phyloP scores from a whole-genome alignment of 2,113 vertebrate genomes.

The Cyprinodon brontotheroides region DNA sequence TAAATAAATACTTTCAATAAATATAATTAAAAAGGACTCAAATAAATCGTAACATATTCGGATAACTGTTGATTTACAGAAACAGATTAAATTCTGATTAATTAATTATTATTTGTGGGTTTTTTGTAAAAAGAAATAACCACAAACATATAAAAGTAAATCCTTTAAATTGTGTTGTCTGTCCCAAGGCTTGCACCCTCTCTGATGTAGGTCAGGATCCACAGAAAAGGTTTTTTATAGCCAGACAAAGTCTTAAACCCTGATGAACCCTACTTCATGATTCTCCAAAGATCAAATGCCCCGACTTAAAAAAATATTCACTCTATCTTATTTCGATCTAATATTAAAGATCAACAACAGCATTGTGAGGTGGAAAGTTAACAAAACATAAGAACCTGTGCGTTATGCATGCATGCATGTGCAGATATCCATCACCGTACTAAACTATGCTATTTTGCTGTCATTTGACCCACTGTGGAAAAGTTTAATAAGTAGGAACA shows the following conservation, averaged over 20 bases:
- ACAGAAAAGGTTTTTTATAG: slow-evolving; percentile 69
- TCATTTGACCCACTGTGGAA: not conserved
- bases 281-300: slow-evolving; percentile 45
- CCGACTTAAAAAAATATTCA: not conserved
- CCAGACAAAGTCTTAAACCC: slow-evolving; percentile 73
- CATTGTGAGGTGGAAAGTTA: no score
- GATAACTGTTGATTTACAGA: slow-evolving; percentile 18
- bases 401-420: no score
- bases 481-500: not conserved
- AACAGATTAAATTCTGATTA: slow-evolving; percentile 19
- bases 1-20: no score
- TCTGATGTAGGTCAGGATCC: slow-evolving; percentile 69
- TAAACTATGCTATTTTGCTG: not conserved
- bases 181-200: slow-evolving; percentile 37
- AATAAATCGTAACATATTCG: not conserved
- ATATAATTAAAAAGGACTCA: no score
- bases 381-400: no score
- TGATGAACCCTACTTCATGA: slow-evolving; percentile 50
- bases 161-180: slow-evolving; percentile 28
- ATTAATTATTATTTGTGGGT: not conserved
- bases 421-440: no score
- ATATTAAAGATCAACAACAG: not conserved
- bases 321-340: not conserved
- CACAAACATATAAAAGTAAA: slow-evolving; percentile 3
- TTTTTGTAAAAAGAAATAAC: not conserved